Conservation (phyloP, 2,888 invertebrate species). For the Lagria hirta region DNA sequence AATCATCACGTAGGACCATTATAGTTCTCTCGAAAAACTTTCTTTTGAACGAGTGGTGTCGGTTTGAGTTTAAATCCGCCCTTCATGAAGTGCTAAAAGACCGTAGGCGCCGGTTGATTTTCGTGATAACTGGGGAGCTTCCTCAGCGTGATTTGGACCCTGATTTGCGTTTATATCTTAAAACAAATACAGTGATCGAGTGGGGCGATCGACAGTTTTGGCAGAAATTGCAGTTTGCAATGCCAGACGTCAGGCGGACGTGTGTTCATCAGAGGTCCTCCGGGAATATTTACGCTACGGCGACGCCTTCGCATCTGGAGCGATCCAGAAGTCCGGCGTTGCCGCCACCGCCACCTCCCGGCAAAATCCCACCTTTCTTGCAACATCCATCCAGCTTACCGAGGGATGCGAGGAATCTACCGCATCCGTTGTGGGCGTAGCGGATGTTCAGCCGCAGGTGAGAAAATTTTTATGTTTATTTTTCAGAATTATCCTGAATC, state of each 20-base stretch:
- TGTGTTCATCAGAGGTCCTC: conserved; percentile 68
- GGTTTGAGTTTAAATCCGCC: conserved; percentile 93
- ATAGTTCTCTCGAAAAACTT: conserved; percentile 91
- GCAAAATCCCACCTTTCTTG: conserved; percentile 62
- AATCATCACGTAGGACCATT: conserved; percentile 85
- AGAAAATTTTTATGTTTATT: conserved; percentile 33
- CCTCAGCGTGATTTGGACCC: conserved; percentile 87
- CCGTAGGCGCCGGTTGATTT: conserved; percentile 81
- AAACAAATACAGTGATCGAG: conserved; percentile 88
- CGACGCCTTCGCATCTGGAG: conserved; percentile 50
- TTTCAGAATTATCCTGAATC: too few relatives aligned
- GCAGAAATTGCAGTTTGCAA: conserved; percentile 90
- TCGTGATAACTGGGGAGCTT: conserved; percentile 87
- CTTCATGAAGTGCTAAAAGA: conserved; percentile 88
- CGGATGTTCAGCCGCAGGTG: conserved; percentile 62
- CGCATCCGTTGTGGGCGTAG: conserved; percentile 80
- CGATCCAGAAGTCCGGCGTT: conserved; percentile 64
- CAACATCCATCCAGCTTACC: conserved; percentile 55
- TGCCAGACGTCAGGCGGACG: conserved; percentile 75
- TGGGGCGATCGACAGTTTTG: conserved; percentile 96
- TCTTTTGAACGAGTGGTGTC: conserved; percentile 92
- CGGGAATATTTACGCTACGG: conserved; percentile 72
- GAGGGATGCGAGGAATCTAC: conserved; percentile 59
- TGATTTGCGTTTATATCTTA: conserved; percentile 85
- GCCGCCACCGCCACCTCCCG: conserved; percentile 61